These are phyloP conservation scores for Oxyteleia sp. DNA, from an alignment of 2,888 invertebrate genomes.

Conservation along the genomic window DNA sequence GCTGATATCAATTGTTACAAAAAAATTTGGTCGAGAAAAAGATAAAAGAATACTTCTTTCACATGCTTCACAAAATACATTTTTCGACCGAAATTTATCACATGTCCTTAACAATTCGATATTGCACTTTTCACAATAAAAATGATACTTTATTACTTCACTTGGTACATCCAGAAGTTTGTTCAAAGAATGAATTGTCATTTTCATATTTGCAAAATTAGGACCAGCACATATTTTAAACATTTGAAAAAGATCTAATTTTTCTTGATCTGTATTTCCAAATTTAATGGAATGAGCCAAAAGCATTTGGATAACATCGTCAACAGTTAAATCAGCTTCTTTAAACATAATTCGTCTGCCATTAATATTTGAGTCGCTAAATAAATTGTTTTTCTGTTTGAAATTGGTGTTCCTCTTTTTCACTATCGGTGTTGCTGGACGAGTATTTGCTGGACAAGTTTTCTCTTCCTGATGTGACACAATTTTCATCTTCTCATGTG, in stretches of 20 bases:
- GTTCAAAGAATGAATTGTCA: constrained; percentile 34
- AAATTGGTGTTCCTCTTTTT: too few relatives aligned
- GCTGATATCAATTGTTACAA: constrained; percentile 29
- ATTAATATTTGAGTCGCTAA: constrained; percentile 12
- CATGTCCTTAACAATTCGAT: constrained; percentile 13
- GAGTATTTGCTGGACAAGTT: too few relatives aligned
- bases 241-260: constrained; percentile 23
- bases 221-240: constrained; percentile 48
- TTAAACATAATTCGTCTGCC: constrained; percentile 49
- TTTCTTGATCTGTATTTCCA: constrained; percentile 32
- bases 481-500: too few relatives aligned
- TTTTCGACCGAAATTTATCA: constrained; percentile 23
- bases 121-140: constrained; percentile 50
- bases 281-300: constrained; percentile 30
- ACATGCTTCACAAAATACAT: constrained; percentile 22
- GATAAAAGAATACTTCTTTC: not conserved
- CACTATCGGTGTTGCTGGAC: too few relatives aligned
- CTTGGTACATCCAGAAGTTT: constrained; percentile 34
- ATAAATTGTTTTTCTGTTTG: too few relatives aligned
- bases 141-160: constrained; percentile 50
- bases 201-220: constrained; percentile 24
- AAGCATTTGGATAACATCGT: constrained; percentile 47
- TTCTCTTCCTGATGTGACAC: too few relatives aligned
- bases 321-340: constrained; percentile 41
- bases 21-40: constrained; percentile 23